phyloP scores from a whole-genome alignment of 2,797 vertebrate genomes.

The Rhinophrynus dorsalis region DNA sequence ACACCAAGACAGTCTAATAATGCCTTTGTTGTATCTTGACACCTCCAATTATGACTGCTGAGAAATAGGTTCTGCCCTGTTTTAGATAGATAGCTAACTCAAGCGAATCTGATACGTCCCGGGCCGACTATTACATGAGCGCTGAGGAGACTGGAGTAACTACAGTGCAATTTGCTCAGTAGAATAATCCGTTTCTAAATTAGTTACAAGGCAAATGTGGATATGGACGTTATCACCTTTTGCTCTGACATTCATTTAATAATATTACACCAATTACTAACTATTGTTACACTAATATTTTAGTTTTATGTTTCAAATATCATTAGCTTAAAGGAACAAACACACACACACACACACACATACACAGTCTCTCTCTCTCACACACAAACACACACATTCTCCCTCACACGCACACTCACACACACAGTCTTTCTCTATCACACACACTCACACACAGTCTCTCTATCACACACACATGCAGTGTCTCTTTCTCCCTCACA shows the following conservation, averaged over 20 bases:
- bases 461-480: too few species aligned
- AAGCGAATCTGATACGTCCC: slow-evolving; percentile 26
- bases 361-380: too few species aligned
- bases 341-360: too few species aligned
- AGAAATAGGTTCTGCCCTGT: slow-evolving; percentile 21
- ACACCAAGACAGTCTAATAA: slow-evolving; percentile 32
- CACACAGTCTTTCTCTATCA: too few species aligned
- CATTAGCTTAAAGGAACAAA: too few species aligned
- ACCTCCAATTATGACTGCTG: slow-evolving; percentile 39
- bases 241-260: slow-evolving; percentile 9
- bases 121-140: slow-evolving; percentile 13
- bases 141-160: slow-evolving; percentile 1
- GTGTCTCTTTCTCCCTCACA: too few species aligned
- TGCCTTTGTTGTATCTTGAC: slow-evolving; percentile 25
- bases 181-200: slow-evolving; percentile 25
- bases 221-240: background rate
- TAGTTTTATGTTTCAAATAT: background rate
- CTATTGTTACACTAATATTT: background rate
- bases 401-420: too few species aligned
- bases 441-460: too few species aligned
- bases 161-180: background rate
- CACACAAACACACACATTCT: too few species aligned
- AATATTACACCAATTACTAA: background rate
- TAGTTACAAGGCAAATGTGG: background rate
- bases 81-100: slow-evolving; percentile 31